phyloP scores from a whole-genome alignment of 2,797 vertebrate genomes.

The Ptychobarbus kaznakovi region DNA sequence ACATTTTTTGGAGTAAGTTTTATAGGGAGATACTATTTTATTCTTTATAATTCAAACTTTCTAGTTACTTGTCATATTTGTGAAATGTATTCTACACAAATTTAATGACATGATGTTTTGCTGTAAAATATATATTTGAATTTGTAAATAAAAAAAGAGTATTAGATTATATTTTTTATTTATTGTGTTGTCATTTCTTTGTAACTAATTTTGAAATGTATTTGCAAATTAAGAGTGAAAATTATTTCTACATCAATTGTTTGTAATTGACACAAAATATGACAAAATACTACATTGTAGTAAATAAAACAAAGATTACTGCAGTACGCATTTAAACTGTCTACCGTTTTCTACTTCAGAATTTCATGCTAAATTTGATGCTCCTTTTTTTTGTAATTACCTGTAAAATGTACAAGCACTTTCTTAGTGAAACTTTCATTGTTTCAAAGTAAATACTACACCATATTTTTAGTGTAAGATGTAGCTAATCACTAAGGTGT shows the following conservation, averaged over 20 bases:
- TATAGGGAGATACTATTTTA: too few species aligned
- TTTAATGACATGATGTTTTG: too few species aligned
- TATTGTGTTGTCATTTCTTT: neutral
- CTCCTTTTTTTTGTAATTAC: too few species aligned
- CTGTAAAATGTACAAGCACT: neutral
- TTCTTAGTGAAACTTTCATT: neutral
- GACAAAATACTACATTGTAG: neutral
- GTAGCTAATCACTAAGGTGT: neutral
- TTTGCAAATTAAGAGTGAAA: neutral
- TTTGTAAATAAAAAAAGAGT: neutral
- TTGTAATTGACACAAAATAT: too few species aligned
- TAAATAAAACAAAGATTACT: conserved; percentile 1
- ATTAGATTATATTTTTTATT: neutral
- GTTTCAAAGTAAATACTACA: too few species aligned
- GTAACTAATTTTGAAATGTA: neutral
- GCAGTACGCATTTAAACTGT: neutral
- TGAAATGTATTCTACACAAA: too few species aligned
- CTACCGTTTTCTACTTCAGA: too few species aligned
- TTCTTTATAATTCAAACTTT: too few species aligned
- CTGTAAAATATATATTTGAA: neutral
- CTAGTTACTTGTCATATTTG: too few species aligned
- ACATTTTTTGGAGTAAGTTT: too few species aligned
- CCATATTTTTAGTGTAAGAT: neutral
- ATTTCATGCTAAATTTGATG: too few species aligned
- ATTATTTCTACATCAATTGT: neutral